Evolutionary conservation across 2,113 vertebrate genomes (phyloP).

Genomic region (Montifringilla adamsi): DNA sequence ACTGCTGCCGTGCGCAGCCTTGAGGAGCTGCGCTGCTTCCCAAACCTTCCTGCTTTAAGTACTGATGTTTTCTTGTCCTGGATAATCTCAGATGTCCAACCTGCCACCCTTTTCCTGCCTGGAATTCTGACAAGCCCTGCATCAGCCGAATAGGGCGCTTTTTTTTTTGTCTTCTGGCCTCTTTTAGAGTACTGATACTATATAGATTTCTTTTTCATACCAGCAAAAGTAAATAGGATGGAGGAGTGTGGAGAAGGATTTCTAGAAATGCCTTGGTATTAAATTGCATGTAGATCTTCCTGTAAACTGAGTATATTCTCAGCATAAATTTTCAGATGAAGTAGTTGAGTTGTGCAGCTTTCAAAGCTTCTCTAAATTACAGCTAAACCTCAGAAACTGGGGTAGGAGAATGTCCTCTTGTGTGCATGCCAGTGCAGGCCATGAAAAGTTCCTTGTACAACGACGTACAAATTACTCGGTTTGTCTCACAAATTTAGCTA

Average conservation of each 20-base stretch:
- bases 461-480: background rate
- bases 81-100: constrained; percentile 31
- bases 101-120: constrained; percentile 1
- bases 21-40: background rate
- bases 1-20: background rate
- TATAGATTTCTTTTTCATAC: background rate
- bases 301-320: background rate
- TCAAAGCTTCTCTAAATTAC: background rate
- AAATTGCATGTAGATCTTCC: background rate
- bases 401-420: constrained; percentile 22
- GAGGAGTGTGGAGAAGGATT: background rate
- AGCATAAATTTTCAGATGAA: background rate
- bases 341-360: background rate
- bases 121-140: background rate
- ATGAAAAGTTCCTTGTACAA: constrained; percentile 25
- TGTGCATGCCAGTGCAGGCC: background rate
- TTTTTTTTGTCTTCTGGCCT: background rate
- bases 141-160: accelerated
- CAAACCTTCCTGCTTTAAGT: background rate
- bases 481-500: background rate
- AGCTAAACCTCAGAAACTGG: background rate
- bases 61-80: background rate
- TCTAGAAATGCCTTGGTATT: background rate
- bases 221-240: background rate
- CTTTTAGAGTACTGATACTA: background rate